Base-by-base conservation (phyloP, 2,888 invertebrate species). In the Amblyjoppa fuscipennis region DNA sequence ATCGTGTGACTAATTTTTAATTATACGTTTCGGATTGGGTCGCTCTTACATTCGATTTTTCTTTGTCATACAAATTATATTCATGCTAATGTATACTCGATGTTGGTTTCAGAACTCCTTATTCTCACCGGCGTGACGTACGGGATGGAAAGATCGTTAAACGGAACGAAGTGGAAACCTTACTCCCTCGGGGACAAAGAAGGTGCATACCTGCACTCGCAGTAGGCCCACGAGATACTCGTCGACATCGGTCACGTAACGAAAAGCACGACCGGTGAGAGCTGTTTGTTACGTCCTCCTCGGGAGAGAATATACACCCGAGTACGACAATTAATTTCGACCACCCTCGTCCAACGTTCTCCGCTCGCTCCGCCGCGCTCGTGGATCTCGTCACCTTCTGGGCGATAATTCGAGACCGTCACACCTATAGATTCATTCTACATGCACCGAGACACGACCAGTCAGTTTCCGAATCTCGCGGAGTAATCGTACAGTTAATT, bases 231-330 rank as follows among this genome's bases (percentile, higher is more conserved):
- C 53, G 56, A 20, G 56, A 56, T 56, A 20, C 9, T 53, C 56
- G 25, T 56, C 56, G 56, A 56, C 56, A 25, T 56, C 56, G 25
- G 20, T 56, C 56, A 56, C 56, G 56, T 56, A 56, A 56, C 56
- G 56, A 7, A 56, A 11, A 56, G 3, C 25, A 25, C 56, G 25
- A 56, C n/a, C 25, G 9, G 20, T 9, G 56, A 20, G 56, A 56
- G 56, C 56, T 20, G n/a, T 25, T 20, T 20, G 25, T 56, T 56
- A 56, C 56, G 56, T 25, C 20, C 56, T 56, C 56, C 7, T 56
- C 56, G 56, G 7, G 25, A 56, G 25, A 38, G 9, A 9, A 38
- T 56, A 56, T 25, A 56, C 7, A 56, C 56, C 2, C 56, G 56
- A 56, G 56, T 25, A 9, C 38, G 11, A 56, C 56, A 25, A 56